These are phyloP conservation scores for Mesoclemmys tuberculata DNA, from an alignment of 2,113 vertebrate species.

Conservation along the genomic window DNA sequence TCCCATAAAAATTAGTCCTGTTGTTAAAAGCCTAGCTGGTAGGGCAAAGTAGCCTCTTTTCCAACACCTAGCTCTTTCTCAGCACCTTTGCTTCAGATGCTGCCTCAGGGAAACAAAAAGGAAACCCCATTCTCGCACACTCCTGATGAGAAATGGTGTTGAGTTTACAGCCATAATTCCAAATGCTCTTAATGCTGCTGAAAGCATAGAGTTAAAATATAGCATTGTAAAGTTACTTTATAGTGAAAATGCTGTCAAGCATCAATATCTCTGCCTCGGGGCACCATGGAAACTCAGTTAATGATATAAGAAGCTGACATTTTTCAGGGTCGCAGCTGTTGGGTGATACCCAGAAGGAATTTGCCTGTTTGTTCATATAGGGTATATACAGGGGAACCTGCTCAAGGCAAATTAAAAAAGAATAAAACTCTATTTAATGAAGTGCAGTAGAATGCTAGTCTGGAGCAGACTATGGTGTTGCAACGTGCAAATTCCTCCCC, in stretches of 20 bases:
- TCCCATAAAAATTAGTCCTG: not conserved
- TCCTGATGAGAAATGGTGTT: constrained; percentile 62
- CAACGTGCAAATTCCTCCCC: not conserved
- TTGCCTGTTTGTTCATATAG: constrained; percentile 28
- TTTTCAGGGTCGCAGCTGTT: constrained; percentile 71
- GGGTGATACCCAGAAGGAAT: constrained; percentile 68
- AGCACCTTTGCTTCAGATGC: not conserved
- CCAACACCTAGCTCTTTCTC: not conserved
- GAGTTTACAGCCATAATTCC: constrained; percentile 79
- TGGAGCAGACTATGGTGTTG: not conserved
- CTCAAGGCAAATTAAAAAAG: constrained; percentile 62
- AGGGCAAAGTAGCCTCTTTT: not conserved
- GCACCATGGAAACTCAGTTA: constrained; percentile 79
- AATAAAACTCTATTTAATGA: constrained; percentile 47
- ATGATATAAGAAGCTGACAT: constrained; percentile 75
- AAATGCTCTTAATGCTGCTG: constrained; percentile 83
- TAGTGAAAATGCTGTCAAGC: constrained; percentile 82
- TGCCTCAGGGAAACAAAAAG: constrained; percentile 32
- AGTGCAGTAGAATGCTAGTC: constrained; percentile 13
- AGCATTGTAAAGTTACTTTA: constrained; percentile 85
- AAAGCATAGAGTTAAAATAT: constrained; percentile 84
- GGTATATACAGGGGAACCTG: constrained; percentile 29
- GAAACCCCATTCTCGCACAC: constrained; percentile 25
- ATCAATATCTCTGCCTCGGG: constrained; percentile 73
- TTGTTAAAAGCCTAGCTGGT: not conserved